phyloP scores from a whole-genome alignment of 64 coral and sea anemone genomes.

The Orbicella faveolata region DNA sequence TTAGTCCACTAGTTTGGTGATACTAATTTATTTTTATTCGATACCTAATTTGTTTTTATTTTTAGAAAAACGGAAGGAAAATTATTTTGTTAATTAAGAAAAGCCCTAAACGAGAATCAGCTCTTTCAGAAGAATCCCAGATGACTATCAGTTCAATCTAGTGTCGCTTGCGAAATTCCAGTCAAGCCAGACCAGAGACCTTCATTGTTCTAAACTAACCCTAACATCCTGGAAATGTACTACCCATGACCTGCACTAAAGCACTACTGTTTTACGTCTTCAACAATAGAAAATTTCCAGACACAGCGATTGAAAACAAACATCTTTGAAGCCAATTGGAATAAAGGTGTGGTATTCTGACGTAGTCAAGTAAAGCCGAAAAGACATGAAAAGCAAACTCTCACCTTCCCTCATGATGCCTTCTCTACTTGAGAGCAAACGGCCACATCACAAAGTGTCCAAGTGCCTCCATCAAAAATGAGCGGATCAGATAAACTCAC shows the following conservation, averaged over 20 bases:
- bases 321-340: neutral
- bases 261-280: neutral
- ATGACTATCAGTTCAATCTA: neutral
- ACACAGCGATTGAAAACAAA: neutral
- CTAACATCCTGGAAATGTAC: neutral
- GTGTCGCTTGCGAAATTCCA: neutral
- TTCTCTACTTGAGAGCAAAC: neutral
- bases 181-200: neutral
- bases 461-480: slow-evolving; percentile 1
- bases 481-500: neutral
- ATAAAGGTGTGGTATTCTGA: neutral
- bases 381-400: slow-evolving; percentile 1
- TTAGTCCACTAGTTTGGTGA: neutral
- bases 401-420: neutral
- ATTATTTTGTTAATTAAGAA: neutral
- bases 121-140: neutral
- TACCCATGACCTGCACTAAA: neutral
- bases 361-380: neutral
- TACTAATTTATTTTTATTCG: neutral
- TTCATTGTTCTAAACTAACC: neutral
- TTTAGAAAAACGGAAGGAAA: neutral
- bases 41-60: too few relatives aligned
- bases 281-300: neutral
- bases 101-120: neutral
- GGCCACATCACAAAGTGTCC: neutral